phyloP scores from a whole-genome alignment of 2,113 vertebrate genomes.

The Herpetotheres cachinnans region DNA sequence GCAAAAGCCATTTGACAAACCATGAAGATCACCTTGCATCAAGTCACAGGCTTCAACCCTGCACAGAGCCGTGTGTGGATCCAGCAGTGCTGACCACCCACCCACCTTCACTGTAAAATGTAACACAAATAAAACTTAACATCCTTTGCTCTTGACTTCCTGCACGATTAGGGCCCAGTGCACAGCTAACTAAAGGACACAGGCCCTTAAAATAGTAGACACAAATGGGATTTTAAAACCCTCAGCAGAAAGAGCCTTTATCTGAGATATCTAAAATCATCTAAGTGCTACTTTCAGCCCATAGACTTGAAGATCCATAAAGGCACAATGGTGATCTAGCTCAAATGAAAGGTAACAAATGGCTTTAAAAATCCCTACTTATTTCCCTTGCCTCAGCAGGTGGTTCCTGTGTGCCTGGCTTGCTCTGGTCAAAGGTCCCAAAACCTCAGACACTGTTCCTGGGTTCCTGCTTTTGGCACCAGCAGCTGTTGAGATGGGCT shows the following conservation, averaged over 20 bases:
- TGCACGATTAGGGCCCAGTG: not conserved
- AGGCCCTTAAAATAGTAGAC: not conserved
- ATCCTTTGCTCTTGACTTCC: not conserved
- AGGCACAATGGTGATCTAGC: not conserved
- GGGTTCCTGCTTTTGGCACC: not conserved
- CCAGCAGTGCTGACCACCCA: not conserved
- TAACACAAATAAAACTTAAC: not conserved
- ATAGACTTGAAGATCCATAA: not conserved
- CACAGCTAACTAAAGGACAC: not conserved
- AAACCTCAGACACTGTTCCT: not conserved
- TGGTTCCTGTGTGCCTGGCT: not conserved
- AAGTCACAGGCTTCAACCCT: not conserved
- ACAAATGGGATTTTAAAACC: not conserved
- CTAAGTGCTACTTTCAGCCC: not conserved
- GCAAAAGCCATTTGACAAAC: not conserved
- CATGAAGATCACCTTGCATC: not conserved
- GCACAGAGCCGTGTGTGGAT: not conserved
- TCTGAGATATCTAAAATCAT: not conserved
- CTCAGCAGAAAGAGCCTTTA: not conserved
- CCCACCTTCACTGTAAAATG: not conserved
- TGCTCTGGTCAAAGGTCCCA: not conserved
- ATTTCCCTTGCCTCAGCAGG: not conserved
- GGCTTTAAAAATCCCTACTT: not conserved
- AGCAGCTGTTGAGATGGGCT: not conserved
- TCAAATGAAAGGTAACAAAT: not conserved